Base-by-base conservation (phyloP, 2,888 invertebrate genomes). In the Andrena trimmerana region DNA sequence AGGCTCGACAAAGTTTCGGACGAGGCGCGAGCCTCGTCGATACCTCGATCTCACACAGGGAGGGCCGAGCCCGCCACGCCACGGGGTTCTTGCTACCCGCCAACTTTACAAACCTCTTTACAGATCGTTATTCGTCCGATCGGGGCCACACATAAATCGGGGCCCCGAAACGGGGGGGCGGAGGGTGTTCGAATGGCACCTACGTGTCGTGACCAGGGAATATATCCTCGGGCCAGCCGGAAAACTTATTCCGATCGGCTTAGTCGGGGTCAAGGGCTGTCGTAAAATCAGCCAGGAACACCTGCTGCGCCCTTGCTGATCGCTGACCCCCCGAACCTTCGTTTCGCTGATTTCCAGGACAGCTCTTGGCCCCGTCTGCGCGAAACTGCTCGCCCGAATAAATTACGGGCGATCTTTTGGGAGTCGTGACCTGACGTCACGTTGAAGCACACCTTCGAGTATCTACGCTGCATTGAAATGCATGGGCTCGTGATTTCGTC, bases 51-150 rank as follows among this genome's bases (percentile, higher is more conserved):
- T 83, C 88, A 69, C 90, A 89, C 89, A 88, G 88, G 86, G 91
- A 89, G 91, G 90, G 80, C 72, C 79, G 27, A 29, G 20, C 42
- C 81, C 84, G 78, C 79, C 83, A 78, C 93, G 76, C 94, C 90
- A 88, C 93, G 89, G 94, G 93, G 92, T 88, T 88, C 89, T 81
- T 88, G 91, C 92, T 92, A 90, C 90, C 86, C 92, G 91, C 91
- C 92, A 93, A 92, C 92, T 92, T 91, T 92, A 92, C 93, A 93
- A 92, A 94, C 92, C 92, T 92, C 93, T 93, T 93, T 93, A 93
- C 93, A 92, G 93, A 93, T 94, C 92, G 93, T 93, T 93, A 93
- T 91, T 91, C 90, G 89, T 90, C 86, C 89, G 90, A 91, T 91
- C 90, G 87, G 90, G 91, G 91, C 91, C 91, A 92, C 92, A 92